Evolutionary conservation across 2,797 vertebrate genomes (phyloP).

Genomic region (Peromyscus aztecus): DNA sequence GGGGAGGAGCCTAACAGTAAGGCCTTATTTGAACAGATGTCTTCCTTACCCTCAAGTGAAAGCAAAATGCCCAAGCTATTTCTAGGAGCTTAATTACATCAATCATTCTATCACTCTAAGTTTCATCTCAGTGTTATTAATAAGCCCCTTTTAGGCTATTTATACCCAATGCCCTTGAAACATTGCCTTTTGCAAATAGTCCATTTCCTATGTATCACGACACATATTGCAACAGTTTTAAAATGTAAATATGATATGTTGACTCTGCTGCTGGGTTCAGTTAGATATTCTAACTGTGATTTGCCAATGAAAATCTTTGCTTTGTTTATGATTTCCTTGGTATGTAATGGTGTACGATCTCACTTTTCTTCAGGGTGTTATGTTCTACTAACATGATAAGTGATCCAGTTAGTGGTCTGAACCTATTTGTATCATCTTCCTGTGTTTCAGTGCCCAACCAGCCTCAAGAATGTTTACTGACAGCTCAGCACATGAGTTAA

Average conservation of each 20-base stretch:
- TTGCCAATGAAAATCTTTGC: constrained; percentile 68
- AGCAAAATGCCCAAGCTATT: constrained; percentile 29
- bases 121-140: constrained; percentile 36
- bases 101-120: constrained; percentile 59
- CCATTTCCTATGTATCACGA: constrained; percentile 31
- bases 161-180: constrained; percentile 57
- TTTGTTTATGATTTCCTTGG: constrained; percentile 60
- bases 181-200: constrained; percentile 45
- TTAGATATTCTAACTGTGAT: constrained; percentile 52
- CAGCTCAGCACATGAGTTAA: neutral
- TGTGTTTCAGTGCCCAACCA: neutral
- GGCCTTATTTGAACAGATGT: neutral
- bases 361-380: constrained; percentile 2
- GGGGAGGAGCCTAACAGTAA: neutral
- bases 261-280: constrained; percentile 52
- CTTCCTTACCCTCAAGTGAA: neutral
- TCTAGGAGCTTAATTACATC: constrained; percentile 2
- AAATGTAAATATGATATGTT: constrained; percentile 62
- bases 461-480: neutral
- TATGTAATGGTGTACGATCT: constrained; percentile 6
- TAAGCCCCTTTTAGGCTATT: neutral
- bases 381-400: constrained; percentile 4
- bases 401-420: neutral
- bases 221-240: constrained; percentile 52
- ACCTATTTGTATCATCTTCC: constrained; percentile 47